A percentile compares a stretch with the other conserved stretches of the same genome.
Evolutionary conservation across 2,797 vertebrate species (phyloP).

Genomic region (Tadarida brasiliensis): DNA sequence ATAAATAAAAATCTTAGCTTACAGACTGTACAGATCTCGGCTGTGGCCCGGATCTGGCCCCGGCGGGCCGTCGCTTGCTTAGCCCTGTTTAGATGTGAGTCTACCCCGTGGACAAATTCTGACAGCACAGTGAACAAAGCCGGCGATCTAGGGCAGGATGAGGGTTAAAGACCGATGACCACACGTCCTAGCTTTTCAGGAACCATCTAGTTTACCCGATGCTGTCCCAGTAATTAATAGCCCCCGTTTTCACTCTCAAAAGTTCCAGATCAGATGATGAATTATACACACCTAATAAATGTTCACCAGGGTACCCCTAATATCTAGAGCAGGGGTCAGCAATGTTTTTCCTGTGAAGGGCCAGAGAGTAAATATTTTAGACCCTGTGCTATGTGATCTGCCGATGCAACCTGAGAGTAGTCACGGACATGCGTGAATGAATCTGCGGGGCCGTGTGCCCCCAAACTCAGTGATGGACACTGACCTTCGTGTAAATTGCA

Average conservation of each 20-base stretch:
- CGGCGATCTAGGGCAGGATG: background rate
- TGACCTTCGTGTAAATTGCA: background rate
- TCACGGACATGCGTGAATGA: background rate
- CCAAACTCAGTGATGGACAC: background rate
- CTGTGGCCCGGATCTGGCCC: rapidly evolving
- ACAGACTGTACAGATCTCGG: background rate
- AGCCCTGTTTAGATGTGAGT: background rate
- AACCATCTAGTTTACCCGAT: background rate
- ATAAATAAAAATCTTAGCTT: background rate
- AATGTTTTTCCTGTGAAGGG: background rate
- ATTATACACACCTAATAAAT: background rate
- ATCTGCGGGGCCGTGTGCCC: rapidly evolving
- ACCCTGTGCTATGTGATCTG: background rate
- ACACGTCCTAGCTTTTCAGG: background rate
- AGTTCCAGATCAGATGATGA: background rate
- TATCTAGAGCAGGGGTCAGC: background rate
- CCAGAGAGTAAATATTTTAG: background rate
- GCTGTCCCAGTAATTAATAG: background rate
- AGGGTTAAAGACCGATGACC: background rate
- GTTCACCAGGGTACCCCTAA: background rate
- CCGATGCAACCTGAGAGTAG: background rate
- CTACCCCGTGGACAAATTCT: background rate
- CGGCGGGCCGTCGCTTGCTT: background rate
- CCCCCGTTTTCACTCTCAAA: background rate
- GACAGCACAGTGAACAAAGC: background rate